Evolutionary conservation across 2,797 vertebrate species (phyloP).

Genomic region (Limnodromus scolopaceus): DNA sequence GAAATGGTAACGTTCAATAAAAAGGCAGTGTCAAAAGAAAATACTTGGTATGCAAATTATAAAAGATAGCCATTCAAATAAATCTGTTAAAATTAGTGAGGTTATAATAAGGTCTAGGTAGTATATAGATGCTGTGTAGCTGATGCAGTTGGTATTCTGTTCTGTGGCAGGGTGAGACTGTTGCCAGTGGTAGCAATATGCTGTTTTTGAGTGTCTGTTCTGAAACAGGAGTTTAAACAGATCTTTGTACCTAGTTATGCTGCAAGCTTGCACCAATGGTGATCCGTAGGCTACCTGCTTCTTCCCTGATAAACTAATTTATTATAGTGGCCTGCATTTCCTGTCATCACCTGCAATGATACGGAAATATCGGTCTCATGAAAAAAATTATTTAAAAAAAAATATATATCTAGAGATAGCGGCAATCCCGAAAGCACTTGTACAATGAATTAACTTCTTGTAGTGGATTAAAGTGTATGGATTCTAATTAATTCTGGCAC

Average conservation of each 20-base stretch:
- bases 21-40: not conserved
- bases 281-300: not conserved
- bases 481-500: constrained; percentile 55
- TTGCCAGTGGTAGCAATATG: not conserved
- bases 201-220: not conserved
- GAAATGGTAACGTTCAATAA: not conserved
- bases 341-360: not conserved
- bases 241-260: not conserved
- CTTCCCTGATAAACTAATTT: not conserved
- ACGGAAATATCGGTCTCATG: not conserved
- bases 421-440: not conserved
- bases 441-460: constrained; percentile 38
- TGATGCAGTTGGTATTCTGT: not conserved
- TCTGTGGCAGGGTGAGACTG: not conserved
- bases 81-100: not conserved
- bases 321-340: not conserved
- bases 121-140: not conserved
- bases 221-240: not conserved
- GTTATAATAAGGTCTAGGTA: not conserved
- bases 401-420: not conserved
- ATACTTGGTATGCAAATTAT: not conserved
- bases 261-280: not conserved
- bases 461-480: constrained; percentile 11
- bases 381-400: not conserved
- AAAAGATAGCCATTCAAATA: not conserved